phyloP scores from a whole-genome alignment of 2,797 vertebrate species.

The Tenualosa thibaudeaui region DNA sequence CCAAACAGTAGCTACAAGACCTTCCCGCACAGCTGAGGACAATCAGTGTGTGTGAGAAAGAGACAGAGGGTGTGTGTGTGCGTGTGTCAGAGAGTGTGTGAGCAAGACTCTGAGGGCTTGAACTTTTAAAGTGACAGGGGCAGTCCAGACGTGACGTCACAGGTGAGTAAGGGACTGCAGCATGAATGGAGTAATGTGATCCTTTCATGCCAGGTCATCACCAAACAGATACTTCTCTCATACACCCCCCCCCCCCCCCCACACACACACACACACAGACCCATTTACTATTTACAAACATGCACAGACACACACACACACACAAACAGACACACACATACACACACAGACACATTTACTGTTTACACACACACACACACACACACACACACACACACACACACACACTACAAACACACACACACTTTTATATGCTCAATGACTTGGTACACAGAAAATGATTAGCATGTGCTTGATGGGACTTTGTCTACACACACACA shows the following conservation, averaged over 20 bases:
- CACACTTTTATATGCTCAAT: too few relatives aligned
- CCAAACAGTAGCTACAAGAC: not conserved
- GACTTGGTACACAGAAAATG: not conserved
- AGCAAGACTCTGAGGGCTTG: not conserved
- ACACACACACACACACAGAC: conserved; percentile 1
- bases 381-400: conserved; percentile 38
- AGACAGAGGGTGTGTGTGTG: not conserved
- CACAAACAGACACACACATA: conserved; percentile 22
- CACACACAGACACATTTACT: conserved; percentile 9
- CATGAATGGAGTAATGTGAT: conserved; percentile 43
- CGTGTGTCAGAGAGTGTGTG: conserved; percentile 8
- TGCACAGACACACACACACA: conserved; percentile 40
- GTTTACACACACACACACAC: conserved; percentile 31
- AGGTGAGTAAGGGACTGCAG: conserved; percentile 45
- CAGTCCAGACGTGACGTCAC: conserved; percentile 53
- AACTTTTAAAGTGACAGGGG: conserved; percentile 27
- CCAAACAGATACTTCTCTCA: conserved; percentile 21
- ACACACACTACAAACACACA: conserved; percentile 28
- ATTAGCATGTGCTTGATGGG: conserved; percentile 13
- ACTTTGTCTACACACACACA: conserved; percentile 9
- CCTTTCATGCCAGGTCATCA: conserved; percentile 32
- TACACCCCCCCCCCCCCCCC: not conserved
- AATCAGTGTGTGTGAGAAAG: not conserved
- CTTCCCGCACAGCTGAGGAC: not conserved
- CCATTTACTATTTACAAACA: not conserved